phyloP scores from a whole-genome alignment of 2,113 vertebrate species.

The Esox niger region DNA sequence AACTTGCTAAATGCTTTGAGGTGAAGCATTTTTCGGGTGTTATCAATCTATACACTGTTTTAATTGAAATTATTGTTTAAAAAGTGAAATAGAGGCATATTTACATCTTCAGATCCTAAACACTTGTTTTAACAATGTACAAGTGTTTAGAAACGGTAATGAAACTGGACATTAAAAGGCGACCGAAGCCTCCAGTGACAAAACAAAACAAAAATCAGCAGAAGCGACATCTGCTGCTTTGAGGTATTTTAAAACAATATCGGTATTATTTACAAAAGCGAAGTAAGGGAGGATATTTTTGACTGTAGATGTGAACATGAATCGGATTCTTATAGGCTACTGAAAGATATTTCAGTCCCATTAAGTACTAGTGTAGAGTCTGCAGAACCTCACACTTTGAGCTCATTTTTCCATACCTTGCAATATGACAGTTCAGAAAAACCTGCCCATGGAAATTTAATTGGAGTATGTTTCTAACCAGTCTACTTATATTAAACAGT shows the following conservation, averaged over 20 bases:
- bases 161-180: not conserved
- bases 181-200: not conserved
- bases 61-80: no score
- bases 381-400: constrained; percentile 3
- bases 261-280: not conserved
- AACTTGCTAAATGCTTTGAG: no score
- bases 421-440: constrained; percentile 34
- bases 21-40: no score
- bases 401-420: constrained; percentile 41
- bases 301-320: no score
- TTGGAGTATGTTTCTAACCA: constrained; percentile 14
- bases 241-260: no score
- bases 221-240: not conserved
- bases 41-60: no score
- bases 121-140: no score
- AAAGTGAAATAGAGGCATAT: no score
- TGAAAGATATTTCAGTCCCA: not conserved
- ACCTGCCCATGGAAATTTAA: constrained; percentile 20
- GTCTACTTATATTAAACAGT: constrained; percentile 25
- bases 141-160: not conserved
- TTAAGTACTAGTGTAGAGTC: not conserved
- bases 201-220: not conserved
- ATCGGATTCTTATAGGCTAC: not conserved
- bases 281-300: not conserved
- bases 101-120: no score